Evolutionary conservation across 1,140 invertebrate species (phyloP), one percentile per base, ranked within the genome.

Genomic region (Limonius californicus): DNA sequence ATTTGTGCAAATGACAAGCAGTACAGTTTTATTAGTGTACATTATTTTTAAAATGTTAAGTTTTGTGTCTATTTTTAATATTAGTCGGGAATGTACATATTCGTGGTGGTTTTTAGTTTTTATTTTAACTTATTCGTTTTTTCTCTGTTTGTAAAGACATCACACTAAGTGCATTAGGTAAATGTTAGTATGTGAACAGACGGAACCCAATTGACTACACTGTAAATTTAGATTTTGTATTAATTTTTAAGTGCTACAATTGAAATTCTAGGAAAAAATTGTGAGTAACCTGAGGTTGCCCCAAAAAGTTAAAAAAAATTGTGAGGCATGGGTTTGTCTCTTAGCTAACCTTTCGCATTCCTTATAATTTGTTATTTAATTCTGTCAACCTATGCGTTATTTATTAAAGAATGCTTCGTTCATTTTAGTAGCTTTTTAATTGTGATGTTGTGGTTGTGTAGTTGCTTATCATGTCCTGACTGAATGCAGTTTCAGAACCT

Each of bases 131-230:
- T 50, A 50, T 18, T 19, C 2, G 18, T 18, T 18, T 50, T 39
- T 39, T 16, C 19, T 50, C 9, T 50, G 45, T 50, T 50, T 50
- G 45, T 50, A 50, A 50, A 50, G 16, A 50, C 45, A 50, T 50
- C 45, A 59, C 55, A 57, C 56, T 54, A 63, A 63, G 56, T 63
- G 61, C 56, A 59, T 63, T 63, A 63, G 61, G 47, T 59, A 59
- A 59, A 20, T 59, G n/a, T 59, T 19, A n/a, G 55, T 62, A 39
- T n/a, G n/a, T 39, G 2, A 39, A 39, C 9, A 9, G 47, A 55
- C 56, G 47, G 16, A 55, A 61, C 54, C 55, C 60, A 61, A 61
- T 60, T 54, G 42, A 61, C 55, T 53, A 55, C 53, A n/a, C n/a
- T 61, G 60, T 61, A 61, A 59, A 53, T 19, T 59, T 59, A 53